A percentile compares a stretch with the other conserved stretches of the same genome.
These are phyloP conservation scores for Campoletis raptor DNA, from an alignment of 2,888 invertebrate species.

Conservation along the genomic window DNA sequence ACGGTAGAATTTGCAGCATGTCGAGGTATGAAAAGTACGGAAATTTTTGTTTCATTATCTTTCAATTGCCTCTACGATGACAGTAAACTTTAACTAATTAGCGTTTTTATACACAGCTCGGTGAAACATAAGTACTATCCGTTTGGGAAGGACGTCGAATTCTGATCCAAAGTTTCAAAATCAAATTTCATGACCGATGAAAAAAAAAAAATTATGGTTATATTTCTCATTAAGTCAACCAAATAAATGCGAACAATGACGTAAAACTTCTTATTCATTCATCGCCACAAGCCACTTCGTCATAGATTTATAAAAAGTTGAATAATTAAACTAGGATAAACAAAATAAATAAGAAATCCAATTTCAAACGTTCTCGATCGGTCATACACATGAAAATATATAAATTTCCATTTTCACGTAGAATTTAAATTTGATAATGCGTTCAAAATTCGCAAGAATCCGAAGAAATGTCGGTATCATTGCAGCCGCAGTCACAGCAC, in stretches of 20 bases:
- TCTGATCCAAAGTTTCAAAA: slow-evolving; percentile 69
- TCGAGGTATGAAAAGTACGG: slow-evolving; percentile 70
- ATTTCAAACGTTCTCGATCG: background rate
- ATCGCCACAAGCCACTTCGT: background rate
- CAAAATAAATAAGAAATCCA: background rate
- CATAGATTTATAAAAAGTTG: background rate
- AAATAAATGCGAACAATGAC: background rate
- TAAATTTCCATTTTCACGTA: background rate
- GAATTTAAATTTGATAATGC: background rate
- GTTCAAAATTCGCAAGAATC: slow-evolving; percentile 40
- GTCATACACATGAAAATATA: background rate
- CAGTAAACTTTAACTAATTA: background rate
- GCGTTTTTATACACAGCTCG: slow-evolving; percentile 65
- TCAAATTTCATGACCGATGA: background rate
- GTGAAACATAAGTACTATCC: slow-evolving; percentile 85
- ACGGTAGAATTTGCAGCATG: slow-evolving; percentile 73
- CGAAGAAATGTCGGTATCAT: slow-evolving; percentile 45
- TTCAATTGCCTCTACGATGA: background rate
- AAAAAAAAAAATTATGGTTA: background rate
- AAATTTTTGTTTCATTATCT: slow-evolving; percentile 11
- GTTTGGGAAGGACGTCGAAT: slow-evolving; percentile 83
- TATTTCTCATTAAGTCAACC: background rate
- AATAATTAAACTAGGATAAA: background rate
- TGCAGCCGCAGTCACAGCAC: slow-evolving; percentile 75
- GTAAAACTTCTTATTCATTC: background rate